Evolutionary conservation across 2,888 invertebrate genomes (phyloP).

Genomic region (Drosophila incognita): DNA sequence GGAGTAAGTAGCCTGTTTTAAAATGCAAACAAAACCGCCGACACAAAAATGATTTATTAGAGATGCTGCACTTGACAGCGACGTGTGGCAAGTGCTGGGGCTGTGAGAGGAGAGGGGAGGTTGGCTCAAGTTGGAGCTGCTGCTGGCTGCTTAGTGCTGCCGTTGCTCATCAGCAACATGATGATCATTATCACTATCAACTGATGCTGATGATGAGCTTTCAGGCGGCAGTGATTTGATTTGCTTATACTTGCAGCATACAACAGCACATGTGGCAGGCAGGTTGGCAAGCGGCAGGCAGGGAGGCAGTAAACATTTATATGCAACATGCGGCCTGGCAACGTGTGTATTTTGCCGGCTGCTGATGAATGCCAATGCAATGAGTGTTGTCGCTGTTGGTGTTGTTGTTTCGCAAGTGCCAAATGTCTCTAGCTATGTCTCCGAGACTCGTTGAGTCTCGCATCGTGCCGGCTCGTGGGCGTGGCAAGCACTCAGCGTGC

Average conservation of each 20-base stretch:
- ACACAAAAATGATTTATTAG: slow-evolving; percentile 78
- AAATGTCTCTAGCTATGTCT: slow-evolving; percentile 54
- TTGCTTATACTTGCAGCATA: slow-evolving; percentile 45
- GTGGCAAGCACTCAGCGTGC: slow-evolving; percentile 69
- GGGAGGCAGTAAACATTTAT: slow-evolving; percentile 53
- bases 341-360: slow-evolving; percentile 69
- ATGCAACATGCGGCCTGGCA: slow-evolving; percentile 73
- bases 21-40: slow-evolving; percentile 68
- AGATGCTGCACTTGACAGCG: slow-evolving; percentile 68
- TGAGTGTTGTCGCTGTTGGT: slow-evolving; percentile 21
- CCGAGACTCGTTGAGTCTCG: slow-evolving; percentile 12
- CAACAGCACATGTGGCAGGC: slow-evolving; percentile 58
- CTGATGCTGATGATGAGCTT: slow-evolving; percentile 55
- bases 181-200: slow-evolving; percentile 36
- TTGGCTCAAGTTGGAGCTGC: slow-evolving; percentile 40
- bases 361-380: slow-evolving; percentile 77
- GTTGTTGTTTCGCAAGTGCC: slow-evolving; percentile 65
- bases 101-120: slow-evolving; percentile 7
- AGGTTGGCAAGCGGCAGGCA: slow-evolving; percentile 1
- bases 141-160: slow-evolving; percentile 19
- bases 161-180: slow-evolving; percentile 28
- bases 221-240: slow-evolving; percentile 64
- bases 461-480: slow-evolving; percentile 57
- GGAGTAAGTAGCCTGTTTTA: slow-evolving; percentile 21
- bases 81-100: slow-evolving; percentile 1